Conservation (phyloP, 2,113 vertebrate genomes). For the Silurus glanis region DNA sequence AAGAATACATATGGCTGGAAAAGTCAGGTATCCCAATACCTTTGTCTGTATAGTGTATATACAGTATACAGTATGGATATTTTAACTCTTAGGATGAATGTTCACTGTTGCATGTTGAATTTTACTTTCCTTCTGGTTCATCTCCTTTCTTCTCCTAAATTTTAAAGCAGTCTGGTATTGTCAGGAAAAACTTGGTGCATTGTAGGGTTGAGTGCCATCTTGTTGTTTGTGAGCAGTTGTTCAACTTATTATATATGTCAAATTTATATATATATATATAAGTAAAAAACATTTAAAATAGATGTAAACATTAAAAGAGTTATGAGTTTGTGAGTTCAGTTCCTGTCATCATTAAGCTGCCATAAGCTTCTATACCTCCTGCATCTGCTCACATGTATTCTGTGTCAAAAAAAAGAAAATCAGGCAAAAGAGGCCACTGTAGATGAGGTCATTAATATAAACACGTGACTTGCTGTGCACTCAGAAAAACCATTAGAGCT, state of each 20-base stretch:
- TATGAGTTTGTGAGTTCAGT: neutral
- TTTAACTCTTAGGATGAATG: neutral
- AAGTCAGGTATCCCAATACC: no score
- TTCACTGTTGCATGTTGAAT: neutral
- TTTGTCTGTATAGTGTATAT: neutral
- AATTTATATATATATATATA: no score
- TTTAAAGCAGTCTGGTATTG: neutral
- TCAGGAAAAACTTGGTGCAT: neutral
- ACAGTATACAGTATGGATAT: neutral
- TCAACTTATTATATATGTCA: neutral
- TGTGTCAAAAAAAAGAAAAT: neutral
- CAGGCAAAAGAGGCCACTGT: neutral
- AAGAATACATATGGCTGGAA: no score
- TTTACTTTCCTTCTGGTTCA: neutral
- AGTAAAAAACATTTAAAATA: neutral
- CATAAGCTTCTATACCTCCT: neutral
- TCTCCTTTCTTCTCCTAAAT: neutral
- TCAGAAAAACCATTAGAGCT: neutral
- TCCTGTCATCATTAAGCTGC: neutral
- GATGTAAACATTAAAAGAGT: neutral
- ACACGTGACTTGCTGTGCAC: neutral
- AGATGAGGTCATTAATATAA: neutral
- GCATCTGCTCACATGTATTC: neutral
- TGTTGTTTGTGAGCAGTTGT: neutral
- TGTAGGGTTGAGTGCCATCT: neutral